Conservation (phyloP, 2,113 vertebrate genomes). For the Scortum barcoo region DNA sequence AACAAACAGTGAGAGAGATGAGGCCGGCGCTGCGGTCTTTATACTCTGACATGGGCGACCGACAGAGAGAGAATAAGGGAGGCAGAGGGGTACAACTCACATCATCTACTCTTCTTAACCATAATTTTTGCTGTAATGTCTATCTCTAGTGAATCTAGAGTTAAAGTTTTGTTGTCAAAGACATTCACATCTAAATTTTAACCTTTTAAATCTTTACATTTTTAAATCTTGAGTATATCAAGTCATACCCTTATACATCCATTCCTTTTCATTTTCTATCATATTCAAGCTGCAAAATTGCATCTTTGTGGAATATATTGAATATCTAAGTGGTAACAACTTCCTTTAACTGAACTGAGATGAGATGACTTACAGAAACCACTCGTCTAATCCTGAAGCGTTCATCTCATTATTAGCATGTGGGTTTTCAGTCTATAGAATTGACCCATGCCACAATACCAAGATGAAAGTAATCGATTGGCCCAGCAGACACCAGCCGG, state of each 20-base stretch:
- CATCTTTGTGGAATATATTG: no score
- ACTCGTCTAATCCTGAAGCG: neutral
- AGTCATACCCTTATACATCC: neutral
- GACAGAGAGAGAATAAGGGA: neutral
- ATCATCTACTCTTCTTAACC: neutral
- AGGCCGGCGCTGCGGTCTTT: neutral
- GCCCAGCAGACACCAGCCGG: neutral
- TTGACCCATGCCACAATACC: neutral
- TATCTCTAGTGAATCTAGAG: neutral
- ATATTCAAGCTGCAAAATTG: neutral
- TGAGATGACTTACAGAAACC: neutral
- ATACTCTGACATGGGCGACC: neutral
- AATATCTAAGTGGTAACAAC: neutral
- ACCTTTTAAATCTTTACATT: no score
- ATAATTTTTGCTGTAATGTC: no score
- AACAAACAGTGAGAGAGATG: no score
- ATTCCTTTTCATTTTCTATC: neutral
- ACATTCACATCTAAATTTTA: neutral
- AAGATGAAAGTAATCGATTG: neutral
- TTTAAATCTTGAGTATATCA: neutral
- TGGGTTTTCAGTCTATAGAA: neutral
- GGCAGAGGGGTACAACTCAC: neutral
- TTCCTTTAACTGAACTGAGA: neutral
- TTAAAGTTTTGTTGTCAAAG: neutral
- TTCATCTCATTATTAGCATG: neutral